A percentile compares a stretch with the other conserved stretches of the same genome.
These are phyloP conservation scores for Gerris lacustris DNA, from an alignment of 2,888 invertebrate genomes.

Conservation along the genomic window DNA sequence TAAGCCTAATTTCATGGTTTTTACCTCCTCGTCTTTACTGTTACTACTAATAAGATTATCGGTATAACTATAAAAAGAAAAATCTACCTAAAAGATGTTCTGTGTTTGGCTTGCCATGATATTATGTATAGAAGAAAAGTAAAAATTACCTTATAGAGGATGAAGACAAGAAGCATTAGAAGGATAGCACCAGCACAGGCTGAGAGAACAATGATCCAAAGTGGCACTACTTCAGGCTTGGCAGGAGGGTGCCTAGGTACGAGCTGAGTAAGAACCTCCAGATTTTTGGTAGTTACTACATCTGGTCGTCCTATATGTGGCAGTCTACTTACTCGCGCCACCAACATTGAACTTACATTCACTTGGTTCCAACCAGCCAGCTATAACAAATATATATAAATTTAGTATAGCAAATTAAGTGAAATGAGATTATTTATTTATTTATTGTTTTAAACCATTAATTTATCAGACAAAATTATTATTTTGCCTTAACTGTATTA, in stretches of 20 bases:
- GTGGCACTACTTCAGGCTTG: conserved; percentile 57
- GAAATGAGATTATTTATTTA: too few species aligned
- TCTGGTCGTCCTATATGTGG: conserved; percentile 57
- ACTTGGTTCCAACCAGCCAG: conserved; percentile 43
- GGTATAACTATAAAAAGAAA: too few species aligned
- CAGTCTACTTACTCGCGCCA: conserved; percentile 57
- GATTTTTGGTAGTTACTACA: conserved; percentile 47
- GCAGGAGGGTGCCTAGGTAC: conserved; percentile 45
- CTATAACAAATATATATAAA: conserved; percentile 33
- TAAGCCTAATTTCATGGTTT: too few species aligned
- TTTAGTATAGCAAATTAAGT: neutral
- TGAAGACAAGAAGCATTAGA: conserved; percentile 60
- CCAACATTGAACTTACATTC: conserved; percentile 61
- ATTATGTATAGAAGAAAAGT: too few species aligned
- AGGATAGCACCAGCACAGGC: conserved; percentile 70
- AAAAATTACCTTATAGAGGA: conserved; percentile 60
- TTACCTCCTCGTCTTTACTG: too few species aligned
- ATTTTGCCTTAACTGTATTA: too few species aligned
- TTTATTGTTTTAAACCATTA: too few species aligned
- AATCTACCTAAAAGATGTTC: too few species aligned
- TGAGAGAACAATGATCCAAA: conserved; percentile 77
- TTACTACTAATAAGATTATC: too few species aligned
- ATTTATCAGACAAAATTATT: too few species aligned
- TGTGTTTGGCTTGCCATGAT: too few species aligned
- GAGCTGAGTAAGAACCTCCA: conserved; percentile 60